Conservation (phyloP, 1,140 invertebrate genomes). For the Andricus grossulariae region DNA sequence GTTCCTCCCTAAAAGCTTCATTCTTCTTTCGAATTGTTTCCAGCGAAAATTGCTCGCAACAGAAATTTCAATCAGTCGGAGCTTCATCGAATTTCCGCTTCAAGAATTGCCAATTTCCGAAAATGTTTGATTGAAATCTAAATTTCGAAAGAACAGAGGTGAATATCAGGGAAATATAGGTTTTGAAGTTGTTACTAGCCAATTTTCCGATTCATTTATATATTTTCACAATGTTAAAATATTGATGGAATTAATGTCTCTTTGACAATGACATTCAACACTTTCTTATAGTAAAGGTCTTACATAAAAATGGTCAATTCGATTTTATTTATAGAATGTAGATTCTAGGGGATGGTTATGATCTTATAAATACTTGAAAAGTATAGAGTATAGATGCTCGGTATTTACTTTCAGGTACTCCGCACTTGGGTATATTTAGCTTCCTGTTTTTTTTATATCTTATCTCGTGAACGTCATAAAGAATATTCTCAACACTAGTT, state of each 20-base stretch:
- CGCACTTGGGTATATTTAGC: too few species aligned
- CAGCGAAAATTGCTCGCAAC: neutral
- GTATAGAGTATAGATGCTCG: neutral
- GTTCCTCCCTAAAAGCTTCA: neutral
- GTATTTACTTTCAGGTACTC: too few species aligned
- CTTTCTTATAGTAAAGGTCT: neutral
- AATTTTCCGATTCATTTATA: too few species aligned
- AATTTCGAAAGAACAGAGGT: neutral
- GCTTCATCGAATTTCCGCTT: slow-evolving; percentile 22
- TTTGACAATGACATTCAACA: neutral
- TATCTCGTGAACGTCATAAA: too few species aligned
- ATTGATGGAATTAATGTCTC: neutral
- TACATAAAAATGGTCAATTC: too few species aligned
- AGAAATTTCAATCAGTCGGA: slow-evolving; percentile 20
- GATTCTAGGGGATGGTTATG: neutral
- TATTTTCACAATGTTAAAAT: too few species aligned
- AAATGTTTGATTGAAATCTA: slow-evolving; percentile 27
- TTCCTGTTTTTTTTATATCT: too few species aligned
- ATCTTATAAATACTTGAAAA: neutral
- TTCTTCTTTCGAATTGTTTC: slow-evolving; percentile 13
- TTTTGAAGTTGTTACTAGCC: too few species aligned
- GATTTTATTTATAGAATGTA: slow-evolving; percentile 1
- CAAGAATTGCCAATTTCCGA: slow-evolving; percentile 8
- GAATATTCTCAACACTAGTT: too few species aligned
- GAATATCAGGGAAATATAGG: neutral